Evolutionary conservation across 2,797 vertebrate species (phyloP), one percentile per base, ranked within the genome.

Genomic region (Acipenser oxyrinchus): DNA sequence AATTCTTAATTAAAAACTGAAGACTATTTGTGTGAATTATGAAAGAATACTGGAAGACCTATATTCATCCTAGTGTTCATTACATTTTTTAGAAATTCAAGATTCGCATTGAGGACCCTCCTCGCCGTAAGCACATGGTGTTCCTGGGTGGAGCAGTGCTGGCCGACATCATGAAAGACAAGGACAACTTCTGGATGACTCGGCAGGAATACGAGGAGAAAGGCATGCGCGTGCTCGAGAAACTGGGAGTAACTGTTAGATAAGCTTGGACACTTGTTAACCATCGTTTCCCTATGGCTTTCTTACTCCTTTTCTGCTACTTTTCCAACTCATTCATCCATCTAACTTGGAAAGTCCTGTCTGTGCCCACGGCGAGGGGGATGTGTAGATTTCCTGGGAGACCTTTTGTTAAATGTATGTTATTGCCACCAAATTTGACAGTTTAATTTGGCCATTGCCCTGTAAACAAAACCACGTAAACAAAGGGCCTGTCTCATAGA

Each of bases 101-200:
- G 81, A 91, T 91, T 68, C 81, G 86, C 15, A 89, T 88, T 2
- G 90, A 88, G 68, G 84, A 86, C 64, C 87, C 85, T 1, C 87
- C 86, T n/a, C 89, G 86, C 69, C 91, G 96, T 79, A 99, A 99
- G 87, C 96, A 99, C 90, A 99, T 99, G 96, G 96, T 99, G 75
- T 99, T 99, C 79, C 83, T 99, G 82, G 96, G 96, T 0, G 96
- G 96, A 0, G 96, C 96, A 0, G 96, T 99, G 70, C 90, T 99
- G 60, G 96, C 96, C 2, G 96, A 98, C 84, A 99, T 99, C 90
- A 99, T 99, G 96, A 99, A 98, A 84, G 96, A 99, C 92, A 99
- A 99, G 88, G 96, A 99, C 89, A 97, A 95, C 93, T 98, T 99
- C 87, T 99, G 96, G 96, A 92, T 99, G 91, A 98, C 95, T 74